Evolutionary conservation across 2,888 invertebrate genomes (phyloP).

Genomic region (Hydropsyche betteni): DNA sequence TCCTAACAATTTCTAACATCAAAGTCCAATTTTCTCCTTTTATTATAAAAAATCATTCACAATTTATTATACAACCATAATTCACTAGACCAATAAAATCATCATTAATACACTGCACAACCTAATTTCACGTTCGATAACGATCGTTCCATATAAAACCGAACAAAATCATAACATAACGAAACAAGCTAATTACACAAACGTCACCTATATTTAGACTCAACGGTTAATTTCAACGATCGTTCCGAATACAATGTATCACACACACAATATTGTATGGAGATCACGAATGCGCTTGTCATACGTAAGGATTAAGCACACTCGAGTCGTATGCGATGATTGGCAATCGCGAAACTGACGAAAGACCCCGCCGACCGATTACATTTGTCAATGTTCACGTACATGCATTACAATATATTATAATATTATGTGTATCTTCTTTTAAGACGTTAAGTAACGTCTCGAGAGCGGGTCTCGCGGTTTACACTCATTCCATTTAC

Average conservation of each 20-base stretch:
- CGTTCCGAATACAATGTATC: neutral
- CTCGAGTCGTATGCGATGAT: neutral
- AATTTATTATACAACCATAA: too few species aligned
- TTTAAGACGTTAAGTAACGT: conserved; percentile 40
- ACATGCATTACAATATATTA: conserved; percentile 11
- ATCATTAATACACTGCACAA: too few species aligned
- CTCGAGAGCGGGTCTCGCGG: conserved; percentile 23
- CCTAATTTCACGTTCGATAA: too few species aligned
- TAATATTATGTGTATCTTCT: conserved; percentile 32
- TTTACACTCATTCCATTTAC: conserved; percentile 19
- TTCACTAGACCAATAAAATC: too few species aligned
- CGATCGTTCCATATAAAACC: neutral
- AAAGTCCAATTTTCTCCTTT: too few species aligned
- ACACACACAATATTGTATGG: neutral
- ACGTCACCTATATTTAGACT: neutral
- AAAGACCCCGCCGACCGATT: neutral
- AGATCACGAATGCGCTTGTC: conserved; percentile 3
- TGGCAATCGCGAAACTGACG: conserved; percentile 38
- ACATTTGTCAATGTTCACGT: conserved; percentile 46
- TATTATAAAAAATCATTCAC: too few species aligned
- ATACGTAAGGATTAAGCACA: conserved; percentile 10
- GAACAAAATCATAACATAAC: neutral
- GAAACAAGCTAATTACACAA: neutral
- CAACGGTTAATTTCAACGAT: neutral
- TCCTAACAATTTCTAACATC: too few species aligned